These are phyloP conservation scores for Pelochelys cantorii DNA, from an alignment of 2,797 vertebrate species.

Conservation along the genomic window DNA sequence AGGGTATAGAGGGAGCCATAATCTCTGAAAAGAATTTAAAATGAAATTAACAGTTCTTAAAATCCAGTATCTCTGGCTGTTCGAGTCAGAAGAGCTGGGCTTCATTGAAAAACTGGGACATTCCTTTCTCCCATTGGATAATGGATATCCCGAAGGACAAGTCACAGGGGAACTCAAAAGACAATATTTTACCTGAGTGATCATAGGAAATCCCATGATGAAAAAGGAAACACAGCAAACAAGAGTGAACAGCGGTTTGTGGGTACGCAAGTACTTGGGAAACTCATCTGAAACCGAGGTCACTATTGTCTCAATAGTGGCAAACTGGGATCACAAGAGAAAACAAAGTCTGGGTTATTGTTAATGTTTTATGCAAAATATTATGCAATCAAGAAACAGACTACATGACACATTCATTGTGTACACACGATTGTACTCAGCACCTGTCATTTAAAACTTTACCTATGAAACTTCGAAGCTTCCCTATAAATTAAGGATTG, in stretches of 20 bases:
- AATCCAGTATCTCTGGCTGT: neutral
- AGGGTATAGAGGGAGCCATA: neutral
- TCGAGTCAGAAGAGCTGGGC: neutral
- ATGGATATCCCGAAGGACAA: neutral
- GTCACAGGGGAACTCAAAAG: neutral
- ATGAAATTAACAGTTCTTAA: neutral
- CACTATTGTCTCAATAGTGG: slow-evolving; percentile 98
- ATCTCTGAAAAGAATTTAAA: neutral
- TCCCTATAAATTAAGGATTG: neutral
- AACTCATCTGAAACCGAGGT: slow-evolving; percentile 97
- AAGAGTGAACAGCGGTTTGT: slow-evolving; percentile 95
- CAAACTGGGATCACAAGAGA: slow-evolving; percentile 84
- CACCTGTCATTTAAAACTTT: neutral
- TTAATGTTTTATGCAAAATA: fast-evolving
- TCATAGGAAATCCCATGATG: slow-evolving; percentile 98
- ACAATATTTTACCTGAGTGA: slow-evolving; percentile 88
- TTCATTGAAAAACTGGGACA: neutral
- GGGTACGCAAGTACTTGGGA: slow-evolving; percentile 93
- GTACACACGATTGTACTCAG: neutral
- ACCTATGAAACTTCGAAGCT: neutral
- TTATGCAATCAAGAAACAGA: fast-evolving
- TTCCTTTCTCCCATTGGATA: neutral
- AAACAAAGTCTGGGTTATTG: neutral
- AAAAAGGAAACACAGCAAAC: slow-evolving; percentile 92
- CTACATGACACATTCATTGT: neutral